Conservation (phyloP, 2,888 invertebrate genomes). For the Drosophila leonis region DNA sequence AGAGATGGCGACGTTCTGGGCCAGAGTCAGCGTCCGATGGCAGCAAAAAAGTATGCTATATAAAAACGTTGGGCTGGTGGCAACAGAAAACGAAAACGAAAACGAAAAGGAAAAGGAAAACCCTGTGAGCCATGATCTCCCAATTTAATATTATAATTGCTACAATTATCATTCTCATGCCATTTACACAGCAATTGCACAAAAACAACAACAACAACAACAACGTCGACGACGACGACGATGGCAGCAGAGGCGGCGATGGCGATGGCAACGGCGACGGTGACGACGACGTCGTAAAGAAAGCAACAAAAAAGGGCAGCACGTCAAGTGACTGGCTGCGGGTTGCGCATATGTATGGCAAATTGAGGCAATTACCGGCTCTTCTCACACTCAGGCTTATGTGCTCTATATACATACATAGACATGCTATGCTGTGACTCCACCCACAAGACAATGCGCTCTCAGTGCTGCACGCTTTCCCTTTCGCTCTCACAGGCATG, state of each 20-base stretch:
- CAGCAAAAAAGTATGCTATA: constrained; percentile 72
- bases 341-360: constrained; percentile 59
- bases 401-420: constrained; percentile 22
- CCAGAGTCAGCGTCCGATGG: constrained; percentile 18
- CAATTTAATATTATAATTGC: constrained; percentile 86
- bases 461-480: constrained; percentile 20
- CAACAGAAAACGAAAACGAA: constrained; percentile 15
- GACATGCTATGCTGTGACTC: constrained; percentile 38
- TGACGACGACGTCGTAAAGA: constrained; percentile 38
- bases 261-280: constrained; percentile 16
- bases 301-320: constrained; percentile 56
- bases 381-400: constrained; percentile 45
- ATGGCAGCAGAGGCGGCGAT: neutral
- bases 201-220: constrained; percentile 50
- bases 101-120: constrained; percentile 48
- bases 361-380: constrained; percentile 79
- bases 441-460: constrained; percentile 44
- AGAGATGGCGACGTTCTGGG: constrained; percentile 24
- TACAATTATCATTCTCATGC: constrained; percentile 85
- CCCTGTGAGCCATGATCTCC: constrained; percentile 85
- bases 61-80: constrained; percentile 42
- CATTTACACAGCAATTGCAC: constrained; percentile 82
- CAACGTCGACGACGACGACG: neutral
- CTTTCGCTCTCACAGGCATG: constrained; percentile 16
- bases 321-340: constrained; percentile 58